Evolutionary conservation across 2,797 vertebrate species (phyloP).

Genomic region (Sebastes hubbsi): DNA sequence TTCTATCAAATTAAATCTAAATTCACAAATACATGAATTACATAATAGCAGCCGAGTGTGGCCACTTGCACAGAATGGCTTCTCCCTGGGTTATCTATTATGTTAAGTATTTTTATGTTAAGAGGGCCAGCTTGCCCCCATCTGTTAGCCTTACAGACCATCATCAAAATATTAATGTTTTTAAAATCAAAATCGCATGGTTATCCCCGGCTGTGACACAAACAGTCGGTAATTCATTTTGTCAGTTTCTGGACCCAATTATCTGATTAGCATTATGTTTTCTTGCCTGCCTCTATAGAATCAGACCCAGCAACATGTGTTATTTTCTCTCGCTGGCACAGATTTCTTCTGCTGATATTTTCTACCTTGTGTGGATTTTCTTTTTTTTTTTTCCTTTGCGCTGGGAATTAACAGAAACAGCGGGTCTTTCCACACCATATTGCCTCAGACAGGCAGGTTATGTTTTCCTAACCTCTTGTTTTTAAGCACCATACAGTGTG

Average conservation of each 20-base stretch:
- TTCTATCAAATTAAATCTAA: constrained; percentile 14
- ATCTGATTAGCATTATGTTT: constrained; percentile 64
- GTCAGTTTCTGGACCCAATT: constrained; percentile 52
- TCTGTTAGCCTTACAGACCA: constrained; percentile 48
- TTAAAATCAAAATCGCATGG: constrained; percentile 62
- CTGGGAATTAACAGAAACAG: constrained; percentile 64
- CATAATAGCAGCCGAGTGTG: constrained; percentile 6
- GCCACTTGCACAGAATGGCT: constrained; percentile 5
- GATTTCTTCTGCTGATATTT: constrained; percentile 50
- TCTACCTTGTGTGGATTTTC: constrained; percentile 64
- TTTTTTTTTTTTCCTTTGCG: background rate
- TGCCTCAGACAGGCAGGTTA: constrained; percentile 55
- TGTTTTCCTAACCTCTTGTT: constrained; percentile 65
- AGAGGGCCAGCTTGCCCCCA: constrained; percentile 13
- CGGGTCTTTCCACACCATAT: constrained; percentile 35
- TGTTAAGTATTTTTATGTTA: background rate
- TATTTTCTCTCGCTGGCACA: constrained; percentile 52
- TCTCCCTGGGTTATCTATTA: constrained; percentile 31
- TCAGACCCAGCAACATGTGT: constrained; percentile 39
- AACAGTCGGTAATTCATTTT: constrained; percentile 56
- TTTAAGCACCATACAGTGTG: constrained; percentile 51
- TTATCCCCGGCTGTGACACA: constrained; percentile 61
- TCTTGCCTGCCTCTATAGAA: constrained; percentile 30
- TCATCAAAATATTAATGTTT: constrained; percentile 59
- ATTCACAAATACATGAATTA: constrained; percentile 4